Evolutionary conservation across 1,140 invertebrate species (phyloP).

Genomic region (Drosophila parabipectinata): DNA sequence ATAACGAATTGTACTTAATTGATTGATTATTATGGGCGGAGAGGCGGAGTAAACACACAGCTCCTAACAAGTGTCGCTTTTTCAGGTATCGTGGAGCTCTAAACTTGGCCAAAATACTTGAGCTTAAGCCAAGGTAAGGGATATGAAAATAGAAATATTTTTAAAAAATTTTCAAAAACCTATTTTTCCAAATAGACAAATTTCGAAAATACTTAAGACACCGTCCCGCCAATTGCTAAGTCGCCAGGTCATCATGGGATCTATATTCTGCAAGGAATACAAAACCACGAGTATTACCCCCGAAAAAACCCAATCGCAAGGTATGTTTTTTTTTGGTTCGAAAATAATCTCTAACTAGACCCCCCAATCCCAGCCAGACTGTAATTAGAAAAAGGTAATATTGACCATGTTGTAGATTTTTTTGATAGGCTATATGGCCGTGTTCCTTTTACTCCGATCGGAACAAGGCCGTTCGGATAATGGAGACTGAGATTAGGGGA

Average conservation of each 20-base stretch:
- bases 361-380: background rate
- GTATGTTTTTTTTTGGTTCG: conserved; percentile 21
- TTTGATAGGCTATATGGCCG: conserved; percentile 5
- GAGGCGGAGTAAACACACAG: conserved; percentile 8
- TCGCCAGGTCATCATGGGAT: conserved; percentile 60
- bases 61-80: conserved; percentile 23
- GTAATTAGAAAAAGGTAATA: conserved; percentile 20
- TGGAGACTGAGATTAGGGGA: conserved; percentile 24
- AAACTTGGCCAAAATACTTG: conserved; percentile 10
- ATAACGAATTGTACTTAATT: conserved; percentile 23
- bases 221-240: conserved; percentile 1
- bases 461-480: conserved; percentile 25
- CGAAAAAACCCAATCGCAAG: conserved; percentile 42
- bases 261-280: conserved; percentile 73
- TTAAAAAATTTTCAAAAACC: background rate
- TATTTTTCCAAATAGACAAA: background rate
- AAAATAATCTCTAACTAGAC: background rate
- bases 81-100: conserved; percentile 17
- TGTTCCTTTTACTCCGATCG: conserved; percentile 22
- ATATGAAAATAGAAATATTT: background rate
- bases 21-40: conserved; percentile 16
- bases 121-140: conserved; percentile 10
- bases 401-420: conserved; percentile 25
- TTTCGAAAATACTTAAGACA: conserved; percentile 14
- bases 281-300: conserved; percentile 70